phyloP scores from a whole-genome alignment of 2,113 vertebrate genomes.

The Xiphorhynchus elegans region DNA sequence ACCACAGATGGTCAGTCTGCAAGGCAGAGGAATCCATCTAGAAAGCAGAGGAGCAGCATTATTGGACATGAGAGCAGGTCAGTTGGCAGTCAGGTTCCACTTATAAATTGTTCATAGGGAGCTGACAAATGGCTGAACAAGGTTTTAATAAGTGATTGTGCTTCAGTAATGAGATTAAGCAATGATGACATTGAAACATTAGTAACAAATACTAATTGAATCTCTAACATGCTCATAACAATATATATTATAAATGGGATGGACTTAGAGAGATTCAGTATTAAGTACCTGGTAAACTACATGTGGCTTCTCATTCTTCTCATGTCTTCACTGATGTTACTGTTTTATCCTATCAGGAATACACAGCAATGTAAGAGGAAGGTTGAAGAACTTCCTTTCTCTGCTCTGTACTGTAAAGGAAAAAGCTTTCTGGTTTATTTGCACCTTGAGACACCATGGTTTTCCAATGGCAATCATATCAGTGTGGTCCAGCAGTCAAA shows the following conservation, averaged over 20 bases:
- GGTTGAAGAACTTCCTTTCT: background rate
- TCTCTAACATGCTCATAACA: background rate
- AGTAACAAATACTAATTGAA: conserved; percentile 30
- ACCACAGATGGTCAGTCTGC: background rate
- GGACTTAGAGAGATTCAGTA: background rate
- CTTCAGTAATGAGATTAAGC: conserved; percentile 12
- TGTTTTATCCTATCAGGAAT: background rate
- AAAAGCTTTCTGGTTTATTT: background rate
- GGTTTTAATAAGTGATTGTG: conserved; percentile 2
- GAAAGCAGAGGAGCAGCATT: background rate
- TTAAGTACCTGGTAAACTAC: background rate
- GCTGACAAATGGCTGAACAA: background rate
- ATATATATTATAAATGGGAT: background rate
- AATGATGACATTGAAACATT: background rate
- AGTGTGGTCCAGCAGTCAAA: background rate
- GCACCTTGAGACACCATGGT: background rate
- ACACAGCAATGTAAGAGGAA: background rate
- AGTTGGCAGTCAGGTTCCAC: background rate
- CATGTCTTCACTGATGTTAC: background rate
- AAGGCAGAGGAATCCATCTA: background rate
- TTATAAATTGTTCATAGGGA: background rate
- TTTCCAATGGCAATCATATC: background rate
- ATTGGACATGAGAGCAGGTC: rapidly evolving
- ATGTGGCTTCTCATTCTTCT: background rate
- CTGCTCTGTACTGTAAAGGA: background rate